Conservation (phyloP, 1,140 invertebrate genomes). For the Bombus sylvicola region DNA sequence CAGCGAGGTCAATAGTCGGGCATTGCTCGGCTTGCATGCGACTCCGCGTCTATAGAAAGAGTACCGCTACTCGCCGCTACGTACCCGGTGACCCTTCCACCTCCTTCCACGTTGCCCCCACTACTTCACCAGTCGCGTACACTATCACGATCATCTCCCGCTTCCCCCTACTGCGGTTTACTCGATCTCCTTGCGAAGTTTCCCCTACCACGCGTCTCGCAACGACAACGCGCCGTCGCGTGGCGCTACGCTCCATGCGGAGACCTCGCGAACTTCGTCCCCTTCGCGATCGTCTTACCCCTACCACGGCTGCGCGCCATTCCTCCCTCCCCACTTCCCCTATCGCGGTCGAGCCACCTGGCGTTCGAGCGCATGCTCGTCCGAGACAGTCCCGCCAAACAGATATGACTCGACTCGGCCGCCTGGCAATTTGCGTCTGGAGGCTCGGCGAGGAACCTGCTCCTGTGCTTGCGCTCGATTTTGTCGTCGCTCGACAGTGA, state of each 20-base stretch:
- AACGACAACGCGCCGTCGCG: conserved; percentile 67
- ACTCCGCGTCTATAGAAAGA: conserved; percentile 74
- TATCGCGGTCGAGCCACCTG: conserved; percentile 25
- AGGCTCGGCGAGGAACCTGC: conserved; percentile 13
- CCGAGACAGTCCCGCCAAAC: conserved; percentile 53
- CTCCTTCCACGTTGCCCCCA: conserved; percentile 38
- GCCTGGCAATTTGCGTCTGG: conserved; percentile 42
- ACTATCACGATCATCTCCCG: conserved; percentile 32
- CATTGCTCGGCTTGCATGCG: conserved; percentile 76
- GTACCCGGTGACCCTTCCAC: conserved; percentile 71
- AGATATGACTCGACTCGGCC: conserved; percentile 5
- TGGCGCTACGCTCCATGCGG: conserved; percentile 71
- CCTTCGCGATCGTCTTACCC: conserved; percentile 32
- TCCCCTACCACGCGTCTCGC: background rate
- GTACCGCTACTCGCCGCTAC: conserved; percentile 81
- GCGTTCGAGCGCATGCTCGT: conserved; percentile 60
- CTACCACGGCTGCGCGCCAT: background rate
- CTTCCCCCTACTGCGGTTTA: conserved; percentile 26
- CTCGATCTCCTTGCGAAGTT: conserved; percentile 27
- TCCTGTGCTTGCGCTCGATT: background rate
- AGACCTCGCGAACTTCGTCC: conserved; percentile 75
- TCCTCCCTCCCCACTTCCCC: conserved; percentile 32
- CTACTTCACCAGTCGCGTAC: conserved; percentile 13
- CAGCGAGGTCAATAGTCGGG: conserved; percentile 79
- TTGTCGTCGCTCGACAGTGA: too few relatives aligned